phyloP scores from a whole-genome alignment of 2,888 invertebrate species.

The Cylindroiulus punctatus region DNA sequence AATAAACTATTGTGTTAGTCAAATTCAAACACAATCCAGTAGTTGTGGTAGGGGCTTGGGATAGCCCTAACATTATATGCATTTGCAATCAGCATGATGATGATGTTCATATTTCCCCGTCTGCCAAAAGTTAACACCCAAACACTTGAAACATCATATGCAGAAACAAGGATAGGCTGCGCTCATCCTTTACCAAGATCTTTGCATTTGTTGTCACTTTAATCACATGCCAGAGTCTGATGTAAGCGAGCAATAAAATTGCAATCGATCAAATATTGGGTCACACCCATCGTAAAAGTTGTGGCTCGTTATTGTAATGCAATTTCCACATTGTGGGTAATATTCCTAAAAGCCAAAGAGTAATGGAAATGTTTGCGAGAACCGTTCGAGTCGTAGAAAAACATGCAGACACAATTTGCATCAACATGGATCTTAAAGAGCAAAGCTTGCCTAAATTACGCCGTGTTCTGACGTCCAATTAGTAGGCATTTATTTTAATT shows the following conservation, averaged over 20 bases:
- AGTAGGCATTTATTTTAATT: slow-evolving; percentile 9
- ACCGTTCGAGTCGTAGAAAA: background rate
- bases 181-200: background rate
- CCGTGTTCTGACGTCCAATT: background rate
- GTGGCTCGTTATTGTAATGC: slow-evolving; percentile 4
- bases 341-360: slow-evolving; percentile 21
- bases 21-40: no score
- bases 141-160: background rate
- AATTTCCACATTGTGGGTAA: slow-evolving; percentile 15
- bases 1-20: no score
- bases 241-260: slow-evolving; percentile 42
- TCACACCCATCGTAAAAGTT: slow-evolving; percentile 31
- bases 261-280: slow-evolving; percentile 34
- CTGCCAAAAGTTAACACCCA: slow-evolving; percentile 18
- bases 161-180: background rate
- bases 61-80: no score
- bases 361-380: background rate
- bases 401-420: background rate
- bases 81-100: background rate
- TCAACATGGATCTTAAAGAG: background rate
- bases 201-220: slow-evolving; percentile 38
- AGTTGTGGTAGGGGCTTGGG: no score
- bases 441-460: slow-evolving; percentile 3
- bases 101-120: background rate
- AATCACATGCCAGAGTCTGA: slow-evolving; percentile 23